Base-by-base conservation (phyloP, 2,888 invertebrate species). In the Chaetogeoica ovagalla region DNA sequence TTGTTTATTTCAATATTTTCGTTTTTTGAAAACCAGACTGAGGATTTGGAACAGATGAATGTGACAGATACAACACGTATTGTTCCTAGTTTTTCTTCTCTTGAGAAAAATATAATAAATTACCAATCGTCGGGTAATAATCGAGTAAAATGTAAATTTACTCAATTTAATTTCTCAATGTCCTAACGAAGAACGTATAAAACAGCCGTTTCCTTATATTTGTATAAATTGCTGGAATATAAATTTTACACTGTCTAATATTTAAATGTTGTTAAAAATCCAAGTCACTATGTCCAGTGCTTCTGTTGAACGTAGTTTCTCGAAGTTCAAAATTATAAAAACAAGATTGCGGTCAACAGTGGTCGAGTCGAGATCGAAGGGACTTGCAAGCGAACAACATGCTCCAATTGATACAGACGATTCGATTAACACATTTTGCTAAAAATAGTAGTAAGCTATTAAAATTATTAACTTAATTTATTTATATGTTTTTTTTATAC, bases 261-360 rank as follows among this genome's bases (percentile, higher is more conserved):
- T 65, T 39, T 39, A 65, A n/a, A 65, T 39, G 39, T 39, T 39
- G 19, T 39, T 65, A n/a, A 65, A 65, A 65, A 65, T 65, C 19
- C n/a, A 7, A n/a, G 37, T 65, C 21, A 39, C 65, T 19, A 39
- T 65, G 15, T 39, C 65, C 15, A 65, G 65, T 39, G 65, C 65
- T 39, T 65, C 65, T 39, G 39, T 39, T 19, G 65, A 65, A 65
- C 65, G 65, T n/a, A 65, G 65, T 39, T 65, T 65, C 19, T 65
- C 65, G 19, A 39, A 65, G 19, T 21, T 65, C n/a, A 63, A 63
- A 39, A 37, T 63, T 19, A 39, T 63, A 63, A 63, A 65, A 65
- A 65, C 39, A n/a, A 65, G 65, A 65, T 39, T 65, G 19, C 65
- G 65, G 39, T 39, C 65, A 19, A 65, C 65, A 43, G 39, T 43